phyloP scores from a whole-genome alignment of 1,140 invertebrate genomes.

The Fopius arisanus region DNA sequence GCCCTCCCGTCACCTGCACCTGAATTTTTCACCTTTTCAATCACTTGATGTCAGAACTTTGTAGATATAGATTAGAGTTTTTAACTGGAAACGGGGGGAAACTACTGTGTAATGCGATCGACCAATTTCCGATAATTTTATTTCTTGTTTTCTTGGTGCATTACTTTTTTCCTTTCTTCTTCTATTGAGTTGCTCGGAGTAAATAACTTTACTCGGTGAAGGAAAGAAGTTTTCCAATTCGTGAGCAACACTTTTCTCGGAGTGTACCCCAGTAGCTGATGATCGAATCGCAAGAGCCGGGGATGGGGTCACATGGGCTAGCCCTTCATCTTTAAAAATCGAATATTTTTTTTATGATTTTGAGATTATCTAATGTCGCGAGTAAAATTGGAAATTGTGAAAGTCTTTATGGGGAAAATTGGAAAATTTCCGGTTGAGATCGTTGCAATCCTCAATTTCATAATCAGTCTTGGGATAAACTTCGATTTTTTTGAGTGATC shows the following conservation, averaged over 20 bases:
- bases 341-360: no score
- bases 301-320: no score
- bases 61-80: background rate
- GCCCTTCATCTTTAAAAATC: no score
- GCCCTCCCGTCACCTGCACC: background rate
- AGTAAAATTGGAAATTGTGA: no score
- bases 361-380: no score
- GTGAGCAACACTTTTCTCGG: conserved; percentile 15
- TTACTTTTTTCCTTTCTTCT: background rate
- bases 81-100: background rate
- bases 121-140: background rate
- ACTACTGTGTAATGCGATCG: background rate
- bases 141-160: background rate
- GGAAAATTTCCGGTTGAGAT: no score
- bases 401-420: no score
- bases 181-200: background rate
- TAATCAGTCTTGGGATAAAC: no score
- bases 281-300: background rate
- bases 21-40: background rate
- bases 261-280: conserved; percentile 17
- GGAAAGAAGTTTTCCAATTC: conserved; percentile 21
- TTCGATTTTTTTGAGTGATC: no score
- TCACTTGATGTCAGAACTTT: background rate
- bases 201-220: conserved; percentile 12
- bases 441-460: no score